Conservation (phyloP, 2,113 vertebrate genomes). For the Lynx canadensis region DNA sequence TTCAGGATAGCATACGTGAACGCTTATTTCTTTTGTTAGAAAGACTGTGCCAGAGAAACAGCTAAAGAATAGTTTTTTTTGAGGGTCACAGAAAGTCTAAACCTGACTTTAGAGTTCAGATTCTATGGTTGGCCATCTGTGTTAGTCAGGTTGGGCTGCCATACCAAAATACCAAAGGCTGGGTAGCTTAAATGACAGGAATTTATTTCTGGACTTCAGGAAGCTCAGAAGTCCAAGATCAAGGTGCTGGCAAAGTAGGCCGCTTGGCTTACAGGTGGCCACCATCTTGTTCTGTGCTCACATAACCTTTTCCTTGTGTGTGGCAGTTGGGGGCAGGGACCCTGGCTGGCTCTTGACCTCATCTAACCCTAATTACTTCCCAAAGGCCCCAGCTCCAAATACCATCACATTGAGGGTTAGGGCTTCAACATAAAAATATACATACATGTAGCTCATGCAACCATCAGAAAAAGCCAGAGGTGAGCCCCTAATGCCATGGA, state of each 20-base stretch:
- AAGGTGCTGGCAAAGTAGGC: not conserved
- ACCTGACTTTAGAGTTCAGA: not conserved
- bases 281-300: not conserved
- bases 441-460: not conserved
- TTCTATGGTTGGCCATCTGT: not conserved
- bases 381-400: not conserved
- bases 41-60: not conserved
- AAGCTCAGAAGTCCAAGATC: not conserved
- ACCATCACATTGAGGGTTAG: not conserved
- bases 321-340: too few species aligned
- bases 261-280: not conserved
- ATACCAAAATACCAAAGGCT: not conserved
- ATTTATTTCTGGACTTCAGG: not conserved
- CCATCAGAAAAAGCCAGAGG: not conserved
- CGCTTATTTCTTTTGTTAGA: not conserved
- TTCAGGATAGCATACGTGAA: not conserved
- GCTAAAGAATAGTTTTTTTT: not conserved
- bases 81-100: not conserved
- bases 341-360: not conserved
- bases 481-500: not conserved
- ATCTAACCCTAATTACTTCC: not conserved
- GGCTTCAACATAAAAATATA: not conserved
- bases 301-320: not conserved
- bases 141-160: not conserved
- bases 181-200: not conserved